Evolutionary conservation across 2,113 vertebrate species (phyloP), one percentile per base, ranked within the genome.

Genomic region (Epinephelus fuscoguttatus): DNA sequence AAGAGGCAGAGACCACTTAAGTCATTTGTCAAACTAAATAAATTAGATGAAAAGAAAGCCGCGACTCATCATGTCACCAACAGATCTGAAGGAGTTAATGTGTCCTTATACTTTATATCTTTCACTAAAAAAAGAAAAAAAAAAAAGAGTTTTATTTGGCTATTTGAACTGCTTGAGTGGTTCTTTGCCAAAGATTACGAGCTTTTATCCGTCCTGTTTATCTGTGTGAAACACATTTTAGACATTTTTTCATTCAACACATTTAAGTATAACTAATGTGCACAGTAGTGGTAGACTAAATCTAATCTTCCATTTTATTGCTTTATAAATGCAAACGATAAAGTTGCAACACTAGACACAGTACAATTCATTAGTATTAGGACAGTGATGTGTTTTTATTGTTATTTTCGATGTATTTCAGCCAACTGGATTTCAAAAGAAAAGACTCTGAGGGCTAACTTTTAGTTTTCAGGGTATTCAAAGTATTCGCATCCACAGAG

Each of bases 41-140:
- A 86, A 84, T 83, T 66, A 59, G 88, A 91, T 88, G 74, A 91
- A 91, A 94, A 84, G 80, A 92, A 90, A 91, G 33, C 81, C 88
- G 4, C 68, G 81, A 23, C 56, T 86, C 77, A n/a, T 64, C 21
- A 37, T 62, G 57, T 53, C 70, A 18, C 80, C 21, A 73, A 73
- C 33, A 85, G 47, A 91, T 86, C 49, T 84, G n/a, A 84, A 75
- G 68, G 45, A 84, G 84, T 53, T 3, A 6, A 18, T n/a, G 19
- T 23, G 11, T 64, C 63, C 47, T 71, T 47, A 12, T 45, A 70
- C 37, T 67, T 53, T 55, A 63, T 62, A 69, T 30, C 8, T 25
- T 47, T 40, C 25, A 67, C 67, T 50, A 47, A 75, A 68, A 23
- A 18, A 68, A 6, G 70, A 18, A 4, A n/a, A 66, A 4, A n/a